These are phyloP conservation scores for Gobionotothen gibberifrons DNA, from an alignment of 2,797 vertebrate genomes.

Conservation along the genomic window DNA sequence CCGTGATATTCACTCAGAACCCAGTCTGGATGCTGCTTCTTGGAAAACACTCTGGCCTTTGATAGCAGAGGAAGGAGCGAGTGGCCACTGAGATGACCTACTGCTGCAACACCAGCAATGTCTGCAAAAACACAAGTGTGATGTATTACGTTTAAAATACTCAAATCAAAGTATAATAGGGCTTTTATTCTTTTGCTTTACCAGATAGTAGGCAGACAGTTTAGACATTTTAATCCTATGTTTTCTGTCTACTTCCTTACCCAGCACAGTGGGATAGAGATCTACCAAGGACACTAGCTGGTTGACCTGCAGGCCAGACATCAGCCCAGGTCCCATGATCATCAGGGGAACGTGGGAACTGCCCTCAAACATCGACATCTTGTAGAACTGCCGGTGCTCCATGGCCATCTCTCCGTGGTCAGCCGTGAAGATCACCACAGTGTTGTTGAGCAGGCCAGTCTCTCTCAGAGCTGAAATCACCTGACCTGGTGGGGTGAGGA, in stretches of 20 bases:
- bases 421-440: constrained; percentile 91
- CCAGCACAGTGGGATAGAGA: constrained; percentile 93
- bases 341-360: constrained; percentile 94
- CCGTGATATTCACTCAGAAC: constrained; percentile 96
- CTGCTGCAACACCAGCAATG: constrained; percentile 84
- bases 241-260: constrained; percentile 78
- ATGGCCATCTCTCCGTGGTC: constrained; percentile 97
- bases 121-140: constrained; percentile 77
- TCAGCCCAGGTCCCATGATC: constrained; percentile 89
- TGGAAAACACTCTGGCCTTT: constrained; percentile 43
- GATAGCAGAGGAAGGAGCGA: constrained; percentile 88
- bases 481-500: constrained; percentile 81
- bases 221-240: not conserved
- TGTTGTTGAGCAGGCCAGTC: constrained; percentile 85
- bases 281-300: constrained; percentile 94
- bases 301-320: constrained; percentile 80
- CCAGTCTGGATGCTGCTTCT: constrained; percentile 83
- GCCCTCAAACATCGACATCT: constrained; percentile 99
- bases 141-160: not conserved
- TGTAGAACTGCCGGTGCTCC: constrained; percentile 98
- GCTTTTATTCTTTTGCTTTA: not conserved
- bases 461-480: constrained; percentile 88
- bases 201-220: not conserved
- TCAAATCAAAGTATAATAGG: not conserved
- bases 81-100: constrained; percentile 87